Conservation (phyloP, 2,888 invertebrate species). For the Troglohyphantes excavatus region DNA sequence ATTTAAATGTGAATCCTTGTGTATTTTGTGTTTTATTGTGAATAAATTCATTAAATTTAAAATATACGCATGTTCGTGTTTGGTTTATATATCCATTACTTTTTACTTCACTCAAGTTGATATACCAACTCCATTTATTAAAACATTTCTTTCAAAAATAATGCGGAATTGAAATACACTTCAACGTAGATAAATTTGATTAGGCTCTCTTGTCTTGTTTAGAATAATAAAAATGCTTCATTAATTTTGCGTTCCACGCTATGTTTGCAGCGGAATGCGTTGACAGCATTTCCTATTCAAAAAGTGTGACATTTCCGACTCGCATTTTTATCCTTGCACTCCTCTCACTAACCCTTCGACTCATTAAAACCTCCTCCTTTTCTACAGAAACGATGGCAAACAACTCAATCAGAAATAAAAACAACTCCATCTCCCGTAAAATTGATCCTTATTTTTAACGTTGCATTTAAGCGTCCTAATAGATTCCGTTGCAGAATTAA, state of each 20-base stretch:
- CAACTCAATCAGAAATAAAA: slow-evolving; percentile 8
- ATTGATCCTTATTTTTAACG: slow-evolving; percentile 31
- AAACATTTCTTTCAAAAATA: slow-evolving; percentile 2
- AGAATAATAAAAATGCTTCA: not conserved
- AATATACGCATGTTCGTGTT: no score
- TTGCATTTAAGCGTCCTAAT: slow-evolving; percentile 23
- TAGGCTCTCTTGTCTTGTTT: not conserved
- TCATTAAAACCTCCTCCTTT: not conserved
- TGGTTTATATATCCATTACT: not conserved
- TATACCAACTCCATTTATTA: not conserved
- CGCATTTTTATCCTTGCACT: not conserved
- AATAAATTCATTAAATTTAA: no score
- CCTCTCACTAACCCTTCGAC: not conserved
- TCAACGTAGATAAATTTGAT: slow-evolving; percentile 24
- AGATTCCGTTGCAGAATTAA: slow-evolving; percentile 33
- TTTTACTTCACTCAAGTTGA: not conserved
- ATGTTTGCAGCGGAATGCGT: not conserved
- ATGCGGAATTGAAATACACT: not conserved
- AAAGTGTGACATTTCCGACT: not conserved
- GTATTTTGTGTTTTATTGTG: no score
- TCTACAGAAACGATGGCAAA: not conserved
- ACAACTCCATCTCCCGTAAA: slow-evolving; percentile 13
- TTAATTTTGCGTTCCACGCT: not conserved
- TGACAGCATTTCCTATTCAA: not conserved
- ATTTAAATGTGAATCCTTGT: no score